Percentiles rank a stretch among this genome's conserved stretches.
phyloP scores from a whole-genome alignment of 1,140 invertebrate species.

The Drosophila melanica region DNA sequence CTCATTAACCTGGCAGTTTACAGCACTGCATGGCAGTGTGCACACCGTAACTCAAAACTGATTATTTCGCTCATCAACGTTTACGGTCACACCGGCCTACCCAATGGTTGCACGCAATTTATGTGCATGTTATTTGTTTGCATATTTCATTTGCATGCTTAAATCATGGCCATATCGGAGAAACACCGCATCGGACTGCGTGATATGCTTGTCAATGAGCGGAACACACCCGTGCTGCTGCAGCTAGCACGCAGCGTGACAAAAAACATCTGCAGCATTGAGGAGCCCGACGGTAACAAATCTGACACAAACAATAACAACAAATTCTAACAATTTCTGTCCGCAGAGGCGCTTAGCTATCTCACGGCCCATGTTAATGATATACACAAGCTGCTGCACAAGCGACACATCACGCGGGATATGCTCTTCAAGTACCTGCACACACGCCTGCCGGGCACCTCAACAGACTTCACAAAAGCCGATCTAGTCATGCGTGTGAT shows the following conservation, averaged over 20 bases:
- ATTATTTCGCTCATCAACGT: background rate
- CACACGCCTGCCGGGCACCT: conserved; percentile 73
- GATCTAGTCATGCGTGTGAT: conserved; percentile 83
- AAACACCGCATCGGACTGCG: conserved; percentile 46
- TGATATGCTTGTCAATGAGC: conserved; percentile 59
- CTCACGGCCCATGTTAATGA: conserved; percentile 84
- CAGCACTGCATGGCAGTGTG: conserved; percentile 18
- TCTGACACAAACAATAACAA: background rate
- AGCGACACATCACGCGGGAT: conserved; percentile 84
- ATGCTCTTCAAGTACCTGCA: conserved; percentile 85
- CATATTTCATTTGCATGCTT: background rate
- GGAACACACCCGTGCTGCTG: conserved; percentile 49
- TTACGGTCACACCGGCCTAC: conserved; percentile 18
- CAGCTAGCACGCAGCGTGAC: conserved; percentile 62
- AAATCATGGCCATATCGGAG: conserved; percentile 57
- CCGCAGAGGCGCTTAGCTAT: conserved; percentile 84
- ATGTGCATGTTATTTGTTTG: background rate
- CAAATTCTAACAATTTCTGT: background rate
- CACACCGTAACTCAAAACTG: background rate
- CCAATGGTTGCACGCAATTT: background rate
- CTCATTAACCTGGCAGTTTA: background rate
- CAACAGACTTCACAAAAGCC: conserved; percentile 84
- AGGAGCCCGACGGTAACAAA: conserved; percentile 50
- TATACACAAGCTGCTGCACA: conserved; percentile 79
- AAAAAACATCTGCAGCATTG: conserved; percentile 56